Conservation (phyloP, 2,113 vertebrate genomes). For the Bos indicus region DNA sequence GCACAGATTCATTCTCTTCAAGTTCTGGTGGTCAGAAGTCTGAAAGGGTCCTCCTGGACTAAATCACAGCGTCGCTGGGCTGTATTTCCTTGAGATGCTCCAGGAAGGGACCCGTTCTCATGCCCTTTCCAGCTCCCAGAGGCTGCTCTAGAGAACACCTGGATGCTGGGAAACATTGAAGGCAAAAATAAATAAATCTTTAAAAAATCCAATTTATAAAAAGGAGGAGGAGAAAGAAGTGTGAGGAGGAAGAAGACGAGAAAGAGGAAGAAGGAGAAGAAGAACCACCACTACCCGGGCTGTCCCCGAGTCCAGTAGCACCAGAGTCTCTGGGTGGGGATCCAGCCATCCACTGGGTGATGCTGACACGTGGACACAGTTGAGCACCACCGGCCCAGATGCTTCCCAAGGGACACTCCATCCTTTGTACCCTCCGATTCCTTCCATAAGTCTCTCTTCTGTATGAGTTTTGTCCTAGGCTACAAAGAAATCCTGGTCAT, state of each 20-base stretch:
- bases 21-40: background rate
- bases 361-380: too few species aligned
- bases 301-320: background rate
- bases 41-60: background rate
- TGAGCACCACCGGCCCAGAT: background rate
- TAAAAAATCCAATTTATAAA: background rate
- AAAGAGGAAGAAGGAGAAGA: background rate
- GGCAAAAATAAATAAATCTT: background rate
- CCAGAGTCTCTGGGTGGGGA: background rate
- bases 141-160: background rate
- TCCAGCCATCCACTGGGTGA: background rate
- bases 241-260: background rate
- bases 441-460: background rate
- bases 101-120: too few species aligned
- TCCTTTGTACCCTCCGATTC: background rate
- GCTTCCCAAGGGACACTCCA: background rate
- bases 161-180: background rate
- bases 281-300: background rate
- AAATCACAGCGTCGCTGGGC: fast-evolving
- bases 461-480: too few species aligned
- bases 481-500: background rate
- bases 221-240: background rate
- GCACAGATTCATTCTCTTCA: background rate
- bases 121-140: background rate
- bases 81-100: fast-evolving